These are phyloP conservation scores for Chorisops tibialis DNA, from an alignment of 2,888 invertebrate genomes.

Conservation along the genomic window DNA sequence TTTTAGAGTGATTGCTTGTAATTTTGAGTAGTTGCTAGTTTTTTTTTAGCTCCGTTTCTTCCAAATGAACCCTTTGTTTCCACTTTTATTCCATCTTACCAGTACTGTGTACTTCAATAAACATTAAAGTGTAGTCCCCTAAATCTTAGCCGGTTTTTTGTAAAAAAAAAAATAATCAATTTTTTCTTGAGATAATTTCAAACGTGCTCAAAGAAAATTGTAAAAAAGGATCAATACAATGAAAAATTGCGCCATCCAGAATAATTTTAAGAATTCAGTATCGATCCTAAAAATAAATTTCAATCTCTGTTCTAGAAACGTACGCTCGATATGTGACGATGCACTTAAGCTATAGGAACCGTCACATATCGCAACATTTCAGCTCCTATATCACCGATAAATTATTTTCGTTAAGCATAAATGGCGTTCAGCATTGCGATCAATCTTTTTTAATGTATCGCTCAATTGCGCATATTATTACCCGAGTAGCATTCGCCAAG, in stretches of 20 bases:
- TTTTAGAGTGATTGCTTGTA: too few relatives aligned
- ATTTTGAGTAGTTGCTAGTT: too few relatives aligned
- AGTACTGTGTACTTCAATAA: too few relatives aligned
- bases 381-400: slow-evolving; percentile 21
- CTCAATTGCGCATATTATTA: slow-evolving; percentile 10
- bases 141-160: too few relatives aligned
- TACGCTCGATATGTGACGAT: neutral
- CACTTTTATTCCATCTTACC: too few relatives aligned
- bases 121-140: too few relatives aligned
- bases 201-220: too few relatives aligned
- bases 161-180: too few relatives aligned
- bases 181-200: too few relatives aligned
- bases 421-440: slow-evolving; percentile 26
- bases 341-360: slow-evolving; percentile 24
- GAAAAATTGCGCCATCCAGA: slow-evolving; percentile 15
- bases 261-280: slow-evolving; percentile 28
- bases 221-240: slow-evolving; percentile 19
- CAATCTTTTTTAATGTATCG: slow-evolving; percentile 27
- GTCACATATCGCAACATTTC: slow-evolving; percentile 7
- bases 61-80: too few relatives aligned
- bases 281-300: slow-evolving; percentile 23
- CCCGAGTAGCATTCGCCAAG: neutral
- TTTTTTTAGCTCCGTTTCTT: too few relatives aligned
- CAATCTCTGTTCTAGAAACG: slow-evolving; percentile 3
- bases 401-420: slow-evolving; percentile 32